phyloP scores from a whole-genome alignment of 2,797 vertebrate genomes.

The Manis crassicaudata region DNA sequence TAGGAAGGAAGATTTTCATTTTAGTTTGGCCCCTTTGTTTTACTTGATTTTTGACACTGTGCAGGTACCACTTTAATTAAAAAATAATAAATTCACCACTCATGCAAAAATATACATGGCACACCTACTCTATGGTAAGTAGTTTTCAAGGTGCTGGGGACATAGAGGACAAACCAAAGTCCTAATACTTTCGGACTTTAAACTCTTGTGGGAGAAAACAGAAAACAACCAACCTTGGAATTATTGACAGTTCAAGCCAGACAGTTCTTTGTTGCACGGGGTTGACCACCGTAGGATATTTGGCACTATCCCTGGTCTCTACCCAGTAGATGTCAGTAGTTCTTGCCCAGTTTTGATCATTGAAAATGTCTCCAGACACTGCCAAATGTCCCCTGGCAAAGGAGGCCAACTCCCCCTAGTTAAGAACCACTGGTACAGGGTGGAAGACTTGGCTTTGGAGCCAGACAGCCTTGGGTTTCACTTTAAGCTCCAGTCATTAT shows the following conservation, averaged over 20 bases:
- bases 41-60: not conserved
- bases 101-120: not conserved
- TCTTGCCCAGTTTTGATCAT: not conserved
- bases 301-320: not conserved
- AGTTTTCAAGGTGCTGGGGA: not conserved
- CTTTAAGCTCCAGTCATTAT: not conserved
- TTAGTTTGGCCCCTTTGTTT: not conserved
- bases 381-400: not conserved
- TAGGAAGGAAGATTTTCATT: not conserved
- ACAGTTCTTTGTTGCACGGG: not conserved
- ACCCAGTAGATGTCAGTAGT: not conserved
- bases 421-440: not conserved
- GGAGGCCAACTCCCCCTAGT: not conserved
- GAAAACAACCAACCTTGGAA: not conserved
- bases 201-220: not conserved
- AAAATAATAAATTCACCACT: not conserved
- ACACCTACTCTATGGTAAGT: not conserved
- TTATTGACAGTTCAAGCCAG: not conserved
- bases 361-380: not conserved
- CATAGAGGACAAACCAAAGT: not conserved
- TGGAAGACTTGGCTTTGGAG: not conserved
- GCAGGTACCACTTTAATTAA: not conserved
- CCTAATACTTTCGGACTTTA: not conserved
- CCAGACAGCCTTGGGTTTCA: not conserved
- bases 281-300: not conserved